These are phyloP conservation scores for Salvelinus sp. DNA, from an alignment of 2,113 vertebrate genomes.

Conservation along the genomic window DNA sequence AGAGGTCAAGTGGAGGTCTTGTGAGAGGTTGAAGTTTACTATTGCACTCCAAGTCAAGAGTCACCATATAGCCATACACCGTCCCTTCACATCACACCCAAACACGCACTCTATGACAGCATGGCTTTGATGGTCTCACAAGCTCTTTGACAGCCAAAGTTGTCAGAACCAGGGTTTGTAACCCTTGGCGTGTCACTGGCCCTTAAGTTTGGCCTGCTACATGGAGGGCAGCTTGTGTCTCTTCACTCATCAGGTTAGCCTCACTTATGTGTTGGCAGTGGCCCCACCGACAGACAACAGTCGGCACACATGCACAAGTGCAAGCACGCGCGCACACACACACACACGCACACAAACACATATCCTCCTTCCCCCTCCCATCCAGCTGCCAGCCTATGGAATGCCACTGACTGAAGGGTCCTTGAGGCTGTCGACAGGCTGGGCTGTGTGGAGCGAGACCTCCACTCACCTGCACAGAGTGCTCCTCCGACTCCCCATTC, in stretches of 20 bases:
- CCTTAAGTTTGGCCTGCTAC: neutral
- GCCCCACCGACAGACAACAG: conserved; percentile 30
- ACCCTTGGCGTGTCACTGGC: neutral
- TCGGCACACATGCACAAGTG: conserved; percentile 9
- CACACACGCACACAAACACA: neutral
- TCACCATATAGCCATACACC: neutral
- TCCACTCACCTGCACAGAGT: conserved; percentile 51
- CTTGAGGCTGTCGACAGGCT: conserved; percentile 59
- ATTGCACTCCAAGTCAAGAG: neutral
- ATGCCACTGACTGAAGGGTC: conserved; percentile 60
- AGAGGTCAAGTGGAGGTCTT: neutral
- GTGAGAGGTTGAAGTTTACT: neutral
- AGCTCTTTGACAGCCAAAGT: conserved; percentile 4
- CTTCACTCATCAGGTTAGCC: conserved; percentile 44
- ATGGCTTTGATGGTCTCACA: neutral
- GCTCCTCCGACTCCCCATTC: neutral
- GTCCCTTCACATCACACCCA: no score
- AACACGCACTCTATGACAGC: neutral
- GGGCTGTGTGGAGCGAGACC: conserved; percentile 38
- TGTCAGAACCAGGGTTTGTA: conserved; percentile 1
- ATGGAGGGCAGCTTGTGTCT: conserved; percentile 18
- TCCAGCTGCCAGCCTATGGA: conserved; percentile 53
- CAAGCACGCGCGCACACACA: neutral
- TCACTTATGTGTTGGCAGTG: conserved; percentile 31
- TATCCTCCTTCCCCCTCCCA: conserved; percentile 13